These are phyloP conservation scores for Acholoe squamosa DNA, from an alignment of 2,888 invertebrate species.

Conservation along the genomic window DNA sequence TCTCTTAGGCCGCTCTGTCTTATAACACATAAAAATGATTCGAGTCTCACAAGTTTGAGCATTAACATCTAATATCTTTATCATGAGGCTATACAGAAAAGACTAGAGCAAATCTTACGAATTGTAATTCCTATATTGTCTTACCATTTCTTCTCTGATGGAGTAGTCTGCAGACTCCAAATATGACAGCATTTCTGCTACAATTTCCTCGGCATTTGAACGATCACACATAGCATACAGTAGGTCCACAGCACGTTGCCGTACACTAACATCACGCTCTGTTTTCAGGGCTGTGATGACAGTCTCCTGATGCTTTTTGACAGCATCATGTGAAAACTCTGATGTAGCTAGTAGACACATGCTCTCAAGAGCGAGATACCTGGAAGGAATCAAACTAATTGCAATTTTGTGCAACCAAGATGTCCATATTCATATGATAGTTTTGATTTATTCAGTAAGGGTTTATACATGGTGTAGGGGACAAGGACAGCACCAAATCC, in stretches of 20 bases:
- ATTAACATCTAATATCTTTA: too few relatives aligned
- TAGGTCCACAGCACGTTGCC: conserved; percentile 98
- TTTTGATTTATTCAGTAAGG: too few relatives aligned
- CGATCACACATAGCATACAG: conserved; percentile 99
- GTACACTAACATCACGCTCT: conserved; percentile 98
- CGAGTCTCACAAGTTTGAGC: too few relatives aligned
- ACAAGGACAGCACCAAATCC: too few relatives aligned
- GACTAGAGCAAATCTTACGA: too few relatives aligned
- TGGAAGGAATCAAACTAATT: conserved; percentile 71
- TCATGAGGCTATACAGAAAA: too few relatives aligned
- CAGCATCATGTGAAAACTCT: conserved; percentile 99
- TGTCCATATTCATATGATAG: too few relatives aligned
- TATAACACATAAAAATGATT: too few relatives aligned
- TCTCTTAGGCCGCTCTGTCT: too few relatives aligned
- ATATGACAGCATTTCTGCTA: conserved; percentile 99
- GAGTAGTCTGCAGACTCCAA: conserved; percentile 99
- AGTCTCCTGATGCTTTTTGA: conserved; percentile 99
- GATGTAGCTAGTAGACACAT: conserved; percentile 99
- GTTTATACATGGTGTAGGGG: too few relatives aligned
- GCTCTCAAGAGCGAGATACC: conserved; percentile 97
- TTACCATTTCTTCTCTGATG: conserved; percentile 99
- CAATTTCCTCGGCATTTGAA: conserved; percentile 99
- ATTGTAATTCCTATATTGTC: background rate
- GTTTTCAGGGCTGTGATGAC: conserved; percentile 99
- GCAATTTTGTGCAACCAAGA: too few relatives aligned